phyloP scores from a whole-genome alignment of 2,888 invertebrate genomes.

The Lasioglossum morio region DNA sequence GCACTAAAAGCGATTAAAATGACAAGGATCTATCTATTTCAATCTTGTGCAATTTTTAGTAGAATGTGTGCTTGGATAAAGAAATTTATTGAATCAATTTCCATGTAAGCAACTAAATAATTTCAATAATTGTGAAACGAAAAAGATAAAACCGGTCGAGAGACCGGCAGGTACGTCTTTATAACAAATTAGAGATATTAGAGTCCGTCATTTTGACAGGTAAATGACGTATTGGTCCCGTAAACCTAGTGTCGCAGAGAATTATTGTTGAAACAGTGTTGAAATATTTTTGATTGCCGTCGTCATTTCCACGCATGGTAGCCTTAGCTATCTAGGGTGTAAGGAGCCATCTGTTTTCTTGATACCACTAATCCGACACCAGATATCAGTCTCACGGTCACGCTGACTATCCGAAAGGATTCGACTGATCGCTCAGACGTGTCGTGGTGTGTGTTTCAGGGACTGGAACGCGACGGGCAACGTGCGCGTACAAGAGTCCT shows the following conservation, averaged over 20 bases:
- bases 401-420: slow-evolving; percentile 63
- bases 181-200: not conserved
- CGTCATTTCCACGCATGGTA: slow-evolving; percentile 1
- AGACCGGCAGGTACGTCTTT: no score
- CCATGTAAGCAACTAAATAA: no score
- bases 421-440: slow-evolving; percentile 70
- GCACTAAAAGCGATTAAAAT: no score
- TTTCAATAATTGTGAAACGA: no score
- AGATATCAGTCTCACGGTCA: slow-evolving; percentile 64
- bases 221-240: no score
- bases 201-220: not conserved
- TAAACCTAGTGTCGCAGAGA: not conserved
- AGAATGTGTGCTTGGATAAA: no score
- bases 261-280: not conserved
- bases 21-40: no score
- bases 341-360: slow-evolving; percentile 5
- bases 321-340: not conserved
- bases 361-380: slow-evolving; percentile 43
- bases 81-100: no score
- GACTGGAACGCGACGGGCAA: slow-evolving; percentile 84
- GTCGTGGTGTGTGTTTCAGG: slow-evolving; percentile 80
- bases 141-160: no score
- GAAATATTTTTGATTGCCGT: not conserved
- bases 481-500: slow-evolving; percentile 84
- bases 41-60: no score